Conservation (phyloP, 2,113 vertebrate species). For the Calypte anna region DNA sequence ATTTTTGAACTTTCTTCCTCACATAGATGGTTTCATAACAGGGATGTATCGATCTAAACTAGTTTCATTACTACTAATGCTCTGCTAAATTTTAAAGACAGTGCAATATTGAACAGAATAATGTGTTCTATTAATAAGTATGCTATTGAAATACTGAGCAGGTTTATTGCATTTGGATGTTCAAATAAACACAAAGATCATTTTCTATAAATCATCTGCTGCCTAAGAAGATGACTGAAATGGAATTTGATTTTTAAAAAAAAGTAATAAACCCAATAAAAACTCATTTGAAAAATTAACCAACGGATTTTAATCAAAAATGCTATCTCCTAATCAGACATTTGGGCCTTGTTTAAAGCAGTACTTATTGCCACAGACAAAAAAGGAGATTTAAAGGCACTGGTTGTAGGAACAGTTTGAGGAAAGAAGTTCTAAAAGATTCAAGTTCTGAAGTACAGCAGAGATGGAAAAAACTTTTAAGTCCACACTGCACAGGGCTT, state of each 20-base stretch:
- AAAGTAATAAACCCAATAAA: conserved; percentile 71
- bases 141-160: conserved; percentile 74
- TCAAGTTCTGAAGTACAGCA: conserved; percentile 58
- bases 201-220: conserved; percentile 74
- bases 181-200: conserved; percentile 75
- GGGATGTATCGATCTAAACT: conserved; percentile 76
- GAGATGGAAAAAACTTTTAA: conserved; percentile 52
- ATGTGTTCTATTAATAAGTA: conserved; percentile 79
- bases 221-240: conserved; percentile 67
- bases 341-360: not conserved
- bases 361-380: not conserved
- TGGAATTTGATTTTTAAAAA: conserved; percentile 60
- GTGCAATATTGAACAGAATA: conserved; percentile 79
- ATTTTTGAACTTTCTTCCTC: conserved; percentile 56
- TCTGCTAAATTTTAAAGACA: conserved; percentile 83
- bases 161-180: conserved; percentile 78
- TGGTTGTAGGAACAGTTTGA: not conserved
- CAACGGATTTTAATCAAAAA: conserved; percentile 61
- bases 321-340: not conserved
- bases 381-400: not conserved
- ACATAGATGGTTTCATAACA: conserved; percentile 65
- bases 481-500: not conserved
- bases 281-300: conserved; percentile 75
- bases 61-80: conserved; percentile 78
- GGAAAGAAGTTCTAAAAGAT: conserved; percentile 19